These are phyloP conservation scores for Rhamnusium bicolor DNA, from an alignment of 2,888 invertebrate genomes.

Conservation along the genomic window DNA sequence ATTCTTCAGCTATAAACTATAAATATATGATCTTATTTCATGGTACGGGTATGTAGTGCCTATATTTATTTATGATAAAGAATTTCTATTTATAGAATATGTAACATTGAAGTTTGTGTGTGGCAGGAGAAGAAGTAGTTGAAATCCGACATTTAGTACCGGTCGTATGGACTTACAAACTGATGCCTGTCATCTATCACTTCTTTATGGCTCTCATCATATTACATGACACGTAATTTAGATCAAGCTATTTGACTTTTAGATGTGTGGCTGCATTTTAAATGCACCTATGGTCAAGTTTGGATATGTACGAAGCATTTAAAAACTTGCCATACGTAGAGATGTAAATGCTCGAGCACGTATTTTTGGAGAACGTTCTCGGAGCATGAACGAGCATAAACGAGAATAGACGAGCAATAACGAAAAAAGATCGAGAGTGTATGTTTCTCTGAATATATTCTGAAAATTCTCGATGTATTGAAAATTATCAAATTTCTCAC, in stretches of 20 bases:
- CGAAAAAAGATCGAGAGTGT: no score
- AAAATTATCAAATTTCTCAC: no score
- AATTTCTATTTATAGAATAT: constrained; percentile 42
- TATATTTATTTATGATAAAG: constrained; percentile 38
- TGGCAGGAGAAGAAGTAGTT: constrained; percentile 31
- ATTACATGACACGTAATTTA: constrained; percentile 11
- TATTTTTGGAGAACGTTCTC: no score
- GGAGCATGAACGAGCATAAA: no score
- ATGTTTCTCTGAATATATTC: no score
- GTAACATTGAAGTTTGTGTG: constrained; percentile 15
- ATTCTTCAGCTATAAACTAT: neutral
- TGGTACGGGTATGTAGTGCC: neutral
- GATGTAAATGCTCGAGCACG: no score
- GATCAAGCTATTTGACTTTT: neutral
- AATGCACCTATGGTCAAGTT: neutral
- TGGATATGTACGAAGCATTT: no score
- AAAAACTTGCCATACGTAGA: no score
- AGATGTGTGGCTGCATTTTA: neutral
- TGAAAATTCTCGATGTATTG: no score
- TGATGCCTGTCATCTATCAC: constrained; percentile 25
- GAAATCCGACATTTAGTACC: constrained; percentile 14
- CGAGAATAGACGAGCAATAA: no score
- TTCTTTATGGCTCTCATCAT: constrained; percentile 7
- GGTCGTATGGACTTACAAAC: constrained; percentile 3
- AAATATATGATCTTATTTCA: constrained; percentile 1